These are phyloP conservation scores for Cherax destructor DNA, from an alignment of 1,140 invertebrate genomes.

Conservation along the genomic window DNA sequence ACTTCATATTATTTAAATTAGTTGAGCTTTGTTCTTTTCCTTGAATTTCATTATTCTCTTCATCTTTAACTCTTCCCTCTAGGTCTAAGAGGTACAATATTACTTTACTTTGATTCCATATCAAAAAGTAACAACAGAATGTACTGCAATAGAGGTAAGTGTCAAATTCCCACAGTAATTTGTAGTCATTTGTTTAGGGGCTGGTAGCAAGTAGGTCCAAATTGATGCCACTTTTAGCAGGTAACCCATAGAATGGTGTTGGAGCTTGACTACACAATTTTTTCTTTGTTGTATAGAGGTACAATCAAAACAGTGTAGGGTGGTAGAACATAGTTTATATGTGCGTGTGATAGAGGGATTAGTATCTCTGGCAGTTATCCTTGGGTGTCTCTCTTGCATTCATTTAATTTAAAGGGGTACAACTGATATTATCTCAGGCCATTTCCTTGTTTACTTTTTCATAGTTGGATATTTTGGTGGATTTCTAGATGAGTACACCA, in stretches of 20 bases:
- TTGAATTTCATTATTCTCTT: no score
- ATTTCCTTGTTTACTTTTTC: background rate
- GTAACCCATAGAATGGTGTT: background rate
- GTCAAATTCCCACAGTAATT: slow-evolving; percentile 28
- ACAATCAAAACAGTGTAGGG: slow-evolving; percentile 36
- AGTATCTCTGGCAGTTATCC: background rate
- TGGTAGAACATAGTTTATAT: slow-evolving; percentile 7
- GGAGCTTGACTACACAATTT: slow-evolving; percentile 33
- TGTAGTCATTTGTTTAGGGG: slow-evolving; percentile 35
- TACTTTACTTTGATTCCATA: slow-evolving; percentile 16
- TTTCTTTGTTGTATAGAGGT: slow-evolving; percentile 30
- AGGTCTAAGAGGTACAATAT: background rate
- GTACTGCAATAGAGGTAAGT: slow-evolving; percentile 11
- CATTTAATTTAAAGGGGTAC: background rate
- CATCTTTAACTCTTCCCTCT: no score
- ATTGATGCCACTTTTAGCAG: background rate
- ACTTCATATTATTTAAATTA: no score
- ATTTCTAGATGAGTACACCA: no score
- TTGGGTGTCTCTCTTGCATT: background rate
- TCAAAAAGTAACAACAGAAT: slow-evolving; percentile 14
- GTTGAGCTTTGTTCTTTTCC: no score
- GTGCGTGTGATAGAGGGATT: slow-evolving; percentile 11
- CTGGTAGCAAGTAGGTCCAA: slow-evolving; percentile 27
- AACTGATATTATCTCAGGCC: slow-evolving; percentile 3
- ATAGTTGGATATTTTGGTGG: background rate